A percentile compares a stretch with the other conserved stretches of the same genome.
Conservation (phyloP, 1,140 invertebrate species). For the Drosophila virilis region DNA sequence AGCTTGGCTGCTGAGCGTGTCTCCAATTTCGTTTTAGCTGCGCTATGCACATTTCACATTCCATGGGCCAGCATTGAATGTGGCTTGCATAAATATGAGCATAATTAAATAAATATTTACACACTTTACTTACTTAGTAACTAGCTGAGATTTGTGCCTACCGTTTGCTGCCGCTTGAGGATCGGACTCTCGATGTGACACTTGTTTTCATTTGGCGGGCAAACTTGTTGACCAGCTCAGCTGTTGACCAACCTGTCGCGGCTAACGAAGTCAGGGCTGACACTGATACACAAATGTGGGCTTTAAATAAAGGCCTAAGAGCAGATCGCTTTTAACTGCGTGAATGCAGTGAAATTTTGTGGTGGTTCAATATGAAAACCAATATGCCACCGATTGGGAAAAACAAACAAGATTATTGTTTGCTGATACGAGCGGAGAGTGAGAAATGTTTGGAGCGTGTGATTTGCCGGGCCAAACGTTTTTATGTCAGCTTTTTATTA, state of each 20-base stretch:
- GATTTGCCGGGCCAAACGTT: slow-evolving; percentile 49
- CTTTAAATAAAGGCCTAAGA: slow-evolving; percentile 6
- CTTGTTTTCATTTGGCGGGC: slow-evolving; percentile 56
- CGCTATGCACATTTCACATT: slow-evolving; percentile 55
- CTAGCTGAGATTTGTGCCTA: slow-evolving; percentile 53
- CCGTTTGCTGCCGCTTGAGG: slow-evolving; percentile 29
- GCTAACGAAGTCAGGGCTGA: slow-evolving; percentile 47
- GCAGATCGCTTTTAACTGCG: slow-evolving; percentile 35
- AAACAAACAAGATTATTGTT: slow-evolving; percentile 69
- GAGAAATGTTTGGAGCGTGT: slow-evolving; percentile 32
- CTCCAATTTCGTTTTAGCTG: slow-evolving; percentile 31
- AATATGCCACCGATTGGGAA: slow-evolving; percentile 69
- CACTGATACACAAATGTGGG: not conserved
- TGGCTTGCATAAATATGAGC: slow-evolving; percentile 73
- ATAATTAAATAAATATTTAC: slow-evolving; percentile 82
- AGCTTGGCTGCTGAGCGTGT: slow-evolving; percentile 12
- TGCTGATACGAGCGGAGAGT: slow-evolving; percentile 17
- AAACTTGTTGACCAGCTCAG: slow-evolving; percentile 51
- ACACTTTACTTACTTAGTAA: slow-evolving; percentile 67
- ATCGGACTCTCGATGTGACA: slow-evolving; percentile 41
- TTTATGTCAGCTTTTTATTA: slow-evolving; percentile 68
- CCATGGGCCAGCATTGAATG: slow-evolving; percentile 48
- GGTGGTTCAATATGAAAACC: slow-evolving; percentile 47
- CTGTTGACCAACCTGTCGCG: slow-evolving; percentile 53
- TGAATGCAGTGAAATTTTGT: slow-evolving; percentile 54